A percentile compares a stretch with the other conserved stretches of the same genome.
Conservation (phyloP, 1,140 invertebrate species). For the Drosophila kurseongensis region DNA sequence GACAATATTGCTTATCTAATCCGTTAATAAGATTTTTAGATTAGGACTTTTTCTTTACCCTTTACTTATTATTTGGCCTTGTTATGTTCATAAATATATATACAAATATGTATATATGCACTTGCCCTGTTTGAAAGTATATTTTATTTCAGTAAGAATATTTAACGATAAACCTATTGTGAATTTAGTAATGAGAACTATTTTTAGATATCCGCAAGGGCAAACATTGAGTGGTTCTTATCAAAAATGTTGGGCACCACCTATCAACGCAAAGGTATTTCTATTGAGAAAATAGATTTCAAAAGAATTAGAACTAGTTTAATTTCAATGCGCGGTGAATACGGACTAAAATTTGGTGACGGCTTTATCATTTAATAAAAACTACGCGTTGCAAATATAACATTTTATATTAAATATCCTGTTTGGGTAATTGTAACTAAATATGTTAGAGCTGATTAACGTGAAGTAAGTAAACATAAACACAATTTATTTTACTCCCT, state of each 20-base stretch:
- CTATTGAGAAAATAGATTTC: background rate
- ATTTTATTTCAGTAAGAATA: background rate
- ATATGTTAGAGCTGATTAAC: too few relatives aligned
- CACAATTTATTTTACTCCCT: too few relatives aligned
- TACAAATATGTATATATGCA: background rate
- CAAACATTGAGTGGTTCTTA: background rate
- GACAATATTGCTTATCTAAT: conserved; percentile 18
- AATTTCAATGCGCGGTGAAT: background rate
- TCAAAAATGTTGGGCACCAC: background rate
- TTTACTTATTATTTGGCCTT: background rate
- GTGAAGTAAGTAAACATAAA: too few relatives aligned
- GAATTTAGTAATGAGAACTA: background rate
- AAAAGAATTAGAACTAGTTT: conserved; percentile 3
- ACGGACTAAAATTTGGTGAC: background rate
- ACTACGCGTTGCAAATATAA: background rate
- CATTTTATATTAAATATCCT: too few relatives aligned
- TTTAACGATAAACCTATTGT: background rate
- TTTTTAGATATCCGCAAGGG: background rate
- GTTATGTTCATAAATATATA: background rate
- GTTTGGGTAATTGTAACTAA: too few relatives aligned
- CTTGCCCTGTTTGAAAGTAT: background rate
- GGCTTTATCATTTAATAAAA: background rate
- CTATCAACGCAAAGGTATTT: background rate
- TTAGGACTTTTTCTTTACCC: background rate
- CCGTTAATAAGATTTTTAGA: background rate